Evolutionary conservation across 2,797 vertebrate genomes (phyloP), one percentile per base, ranked within the genome.

Genomic region (Sphenodon punctatus): DNA sequence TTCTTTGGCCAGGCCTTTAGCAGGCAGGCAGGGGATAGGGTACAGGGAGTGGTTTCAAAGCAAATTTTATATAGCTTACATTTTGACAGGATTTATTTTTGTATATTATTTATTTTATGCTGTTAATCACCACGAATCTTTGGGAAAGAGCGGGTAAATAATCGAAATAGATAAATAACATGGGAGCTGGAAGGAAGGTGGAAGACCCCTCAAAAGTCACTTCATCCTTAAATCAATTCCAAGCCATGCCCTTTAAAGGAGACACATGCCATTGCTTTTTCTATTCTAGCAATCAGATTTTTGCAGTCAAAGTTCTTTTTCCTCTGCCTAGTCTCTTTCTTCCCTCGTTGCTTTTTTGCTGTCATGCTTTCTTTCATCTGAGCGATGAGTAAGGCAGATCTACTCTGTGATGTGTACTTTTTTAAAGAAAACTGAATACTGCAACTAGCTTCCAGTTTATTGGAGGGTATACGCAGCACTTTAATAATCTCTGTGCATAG

Each of bases 271-370:
- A 43, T 68, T 88, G 9, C 8, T 36, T 84, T 90, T 84, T 70
- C 82, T 80, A 78, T 39, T 56, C 30, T 36, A 25, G 49, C 80
- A 85, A 81, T 1, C 82, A 78, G 88, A 86, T 91, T 89, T 87
- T 78, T 79, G 66, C 72, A 91, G 6, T 65, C 32, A 13, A 39
- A 69, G 41, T 41, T 72, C 72, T 82, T 81, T 42, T 19, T 42
- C 63, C 36, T 78, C 75, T 81, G 71, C 49, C 27, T 78, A 27
- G n/a, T n/a, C 15, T 49, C 45, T 67, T 60, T 32, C 8, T 79
- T 85, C 73, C 78, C 42, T 78, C 82, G 88, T 71, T 77, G 32
- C 22, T 84, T 85, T 71, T 60, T 34, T 63, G n/a, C 48, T 73
- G 49, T 66, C 71, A 67, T 19, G 20, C 22, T 64, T 43, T 42